Conservation (phyloP, 2,797 vertebrate species). For the Urosaurus nigricauda region DNA sequence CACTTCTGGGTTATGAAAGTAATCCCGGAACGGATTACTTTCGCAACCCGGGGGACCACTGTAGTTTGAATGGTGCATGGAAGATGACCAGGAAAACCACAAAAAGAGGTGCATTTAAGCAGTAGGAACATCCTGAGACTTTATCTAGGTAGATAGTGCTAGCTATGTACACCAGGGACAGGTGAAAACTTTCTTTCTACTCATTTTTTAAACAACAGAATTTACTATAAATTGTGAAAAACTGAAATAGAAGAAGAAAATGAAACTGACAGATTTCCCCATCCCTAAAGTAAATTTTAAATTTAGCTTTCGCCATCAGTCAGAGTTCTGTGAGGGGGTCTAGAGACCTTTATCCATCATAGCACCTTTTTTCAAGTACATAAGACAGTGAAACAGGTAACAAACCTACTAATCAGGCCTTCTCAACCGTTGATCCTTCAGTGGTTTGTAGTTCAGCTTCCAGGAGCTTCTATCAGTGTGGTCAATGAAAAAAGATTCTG, state of each 20-base stretch:
- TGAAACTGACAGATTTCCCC: neutral
- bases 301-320: neutral
- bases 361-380: neutral
- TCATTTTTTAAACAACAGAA: neutral
- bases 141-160: fast-evolving
- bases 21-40: no score
- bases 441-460: no score
- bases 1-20: no score
- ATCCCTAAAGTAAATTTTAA: neutral
- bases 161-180: neutral
- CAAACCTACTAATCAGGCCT: neutral
- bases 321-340: no score
- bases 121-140: fast-evolving
- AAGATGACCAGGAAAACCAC: neutral
- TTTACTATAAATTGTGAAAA: neutral
- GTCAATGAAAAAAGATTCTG: no score
- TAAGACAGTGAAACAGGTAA: neutral
- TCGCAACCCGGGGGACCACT: no score
- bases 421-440: no score
- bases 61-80: neutral
- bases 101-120: neutral
- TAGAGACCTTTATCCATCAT: neutral
- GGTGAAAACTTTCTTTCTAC: neutral
- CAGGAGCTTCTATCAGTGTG: no score
- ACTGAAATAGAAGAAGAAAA: neutral